phyloP scores from a whole-genome alignment of 2,113 vertebrate species.

The Blennius ocellaris region DNA sequence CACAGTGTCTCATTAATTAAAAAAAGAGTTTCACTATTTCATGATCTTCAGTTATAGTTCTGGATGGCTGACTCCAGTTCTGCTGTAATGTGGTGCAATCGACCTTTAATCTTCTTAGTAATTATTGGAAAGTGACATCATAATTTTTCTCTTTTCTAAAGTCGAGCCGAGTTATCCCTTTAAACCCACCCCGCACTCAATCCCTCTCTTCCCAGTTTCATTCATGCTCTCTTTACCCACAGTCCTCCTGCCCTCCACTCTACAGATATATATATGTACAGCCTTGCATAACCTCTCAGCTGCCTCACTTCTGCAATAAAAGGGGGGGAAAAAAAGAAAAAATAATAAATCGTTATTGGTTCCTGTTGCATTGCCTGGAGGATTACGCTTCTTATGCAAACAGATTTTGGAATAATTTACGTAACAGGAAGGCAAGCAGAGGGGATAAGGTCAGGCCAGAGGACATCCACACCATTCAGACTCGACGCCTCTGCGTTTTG shows the following conservation, averaged over 20 bases:
- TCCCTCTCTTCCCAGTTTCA: background rate
- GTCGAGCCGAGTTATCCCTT: background rate
- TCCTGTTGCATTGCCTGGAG: constrained; percentile 16
- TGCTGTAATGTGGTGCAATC: background rate
- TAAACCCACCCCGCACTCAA: background rate
- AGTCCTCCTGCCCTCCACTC: constrained; percentile 15
- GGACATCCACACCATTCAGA: constrained; percentile 6
- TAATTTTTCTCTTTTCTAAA: constrained; percentile 3
- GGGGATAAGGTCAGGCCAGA: constrained; percentile 36
- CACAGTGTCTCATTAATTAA: too few species aligned
- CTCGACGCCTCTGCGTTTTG: background rate
- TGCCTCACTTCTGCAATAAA: background rate
- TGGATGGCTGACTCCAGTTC: background rate
- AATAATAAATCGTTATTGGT: constrained; percentile 58
- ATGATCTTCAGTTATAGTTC: background rate
- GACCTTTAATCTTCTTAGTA: background rate
- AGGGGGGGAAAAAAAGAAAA: background rate
- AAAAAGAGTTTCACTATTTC: too few species aligned
- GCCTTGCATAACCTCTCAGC: constrained; percentile 49
- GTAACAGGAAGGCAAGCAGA: constrained; percentile 58
- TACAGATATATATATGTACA: background rate
- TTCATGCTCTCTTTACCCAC: constrained; percentile 21
- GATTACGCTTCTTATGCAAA: constrained; percentile 80
- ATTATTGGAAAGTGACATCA: background rate
- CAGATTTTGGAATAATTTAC: constrained; percentile 79